A percentile compares a stretch with the other conserved stretches of the same genome.
Evolutionary conservation across 2,797 vertebrate species (phyloP).

Genomic region (Mormyrops boulengeri): DNA sequence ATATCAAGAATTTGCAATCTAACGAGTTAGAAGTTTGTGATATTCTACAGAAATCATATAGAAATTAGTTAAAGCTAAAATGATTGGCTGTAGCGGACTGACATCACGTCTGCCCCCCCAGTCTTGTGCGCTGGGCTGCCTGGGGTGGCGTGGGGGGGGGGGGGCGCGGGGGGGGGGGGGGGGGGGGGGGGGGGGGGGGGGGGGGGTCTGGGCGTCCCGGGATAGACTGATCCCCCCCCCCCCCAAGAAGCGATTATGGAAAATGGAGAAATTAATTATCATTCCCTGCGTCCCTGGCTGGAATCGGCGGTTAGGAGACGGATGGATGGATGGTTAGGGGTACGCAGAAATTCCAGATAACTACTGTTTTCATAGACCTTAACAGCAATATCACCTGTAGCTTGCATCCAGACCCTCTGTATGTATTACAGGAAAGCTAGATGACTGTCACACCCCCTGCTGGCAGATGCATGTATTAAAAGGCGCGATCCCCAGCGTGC

Average conservation of each 20-base stretch:
- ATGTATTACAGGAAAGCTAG: neutral
- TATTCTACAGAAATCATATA: too few species aligned
- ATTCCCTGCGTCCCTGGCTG: neutral
- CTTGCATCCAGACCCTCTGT: neutral
- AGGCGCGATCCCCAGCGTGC: neutral
- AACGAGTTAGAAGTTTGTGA: neutral
- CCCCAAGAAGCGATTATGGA: neutral
- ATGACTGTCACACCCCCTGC: neutral
- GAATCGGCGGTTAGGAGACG: neutral
- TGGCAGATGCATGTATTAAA: neutral
- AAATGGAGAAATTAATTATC: neutral
- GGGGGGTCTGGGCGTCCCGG: too few species aligned
- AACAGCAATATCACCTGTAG: neutral
- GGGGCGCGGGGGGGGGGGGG: too few species aligned
- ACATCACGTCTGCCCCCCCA: neutral
- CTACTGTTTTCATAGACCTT: neutral
- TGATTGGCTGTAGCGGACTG: neutral
- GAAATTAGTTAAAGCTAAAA: neutral
- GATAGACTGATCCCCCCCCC: neutral
- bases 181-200: too few species aligned
- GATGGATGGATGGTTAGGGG: neutral
- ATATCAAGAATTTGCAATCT: neutral
- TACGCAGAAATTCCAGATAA: neutral
- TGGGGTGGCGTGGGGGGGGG: too few species aligned
- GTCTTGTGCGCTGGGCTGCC: neutral